phyloP scores from a whole-genome alignment of 37 sponge, comb jelly and placozoan species.

The Geodia barretti region DNA sequence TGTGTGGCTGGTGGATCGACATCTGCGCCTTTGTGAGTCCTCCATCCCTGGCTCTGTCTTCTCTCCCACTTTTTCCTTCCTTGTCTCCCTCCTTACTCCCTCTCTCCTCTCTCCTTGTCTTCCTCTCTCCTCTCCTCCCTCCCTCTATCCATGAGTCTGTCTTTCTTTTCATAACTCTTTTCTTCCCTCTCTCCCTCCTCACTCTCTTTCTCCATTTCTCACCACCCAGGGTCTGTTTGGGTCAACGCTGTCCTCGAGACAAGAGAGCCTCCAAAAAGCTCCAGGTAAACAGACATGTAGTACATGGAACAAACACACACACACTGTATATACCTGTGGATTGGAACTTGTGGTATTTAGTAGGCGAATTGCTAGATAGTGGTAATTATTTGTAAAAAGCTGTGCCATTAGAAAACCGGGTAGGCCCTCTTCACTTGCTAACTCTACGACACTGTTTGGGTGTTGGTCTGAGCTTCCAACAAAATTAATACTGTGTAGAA shows the following conservation, averaged over 20 bases:
- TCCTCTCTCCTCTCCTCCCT: too few relatives aligned
- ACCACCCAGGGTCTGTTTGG: slow-evolving; percentile 72
- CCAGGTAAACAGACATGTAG: slow-evolving; percentile 73
- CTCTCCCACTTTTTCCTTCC: too few relatives aligned
- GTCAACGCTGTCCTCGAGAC: slow-evolving; percentile 60
- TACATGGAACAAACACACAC: too few relatives aligned
- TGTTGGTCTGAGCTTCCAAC: too few relatives aligned
- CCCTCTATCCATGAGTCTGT: too few relatives aligned
- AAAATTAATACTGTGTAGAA: too few relatives aligned
- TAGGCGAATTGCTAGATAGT: background rate
- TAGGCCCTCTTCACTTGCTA: too few relatives aligned
- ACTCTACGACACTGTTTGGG: too few relatives aligned
- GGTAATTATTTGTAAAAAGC: background rate
- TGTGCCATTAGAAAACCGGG: too few relatives aligned
- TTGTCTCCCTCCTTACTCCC: too few relatives aligned
- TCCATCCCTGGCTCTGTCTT: background rate
- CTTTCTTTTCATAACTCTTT: too few relatives aligned
- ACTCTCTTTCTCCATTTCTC: background rate
- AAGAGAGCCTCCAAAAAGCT: slow-evolving; percentile 49
- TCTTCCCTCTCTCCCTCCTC: background rate
- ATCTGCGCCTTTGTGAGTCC: slow-evolving; percentile 90
- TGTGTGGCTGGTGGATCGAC: slow-evolving; percentile 99
- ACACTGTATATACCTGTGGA: background rate
- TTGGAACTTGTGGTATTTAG: background rate
- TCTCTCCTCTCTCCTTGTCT: too few relatives aligned